Percentiles rank a stretch among this genome's conserved stretches.
phyloP scores from a whole-genome alignment of 1,140 invertebrate species.

The Neomicropteryx cornuta region DNA sequence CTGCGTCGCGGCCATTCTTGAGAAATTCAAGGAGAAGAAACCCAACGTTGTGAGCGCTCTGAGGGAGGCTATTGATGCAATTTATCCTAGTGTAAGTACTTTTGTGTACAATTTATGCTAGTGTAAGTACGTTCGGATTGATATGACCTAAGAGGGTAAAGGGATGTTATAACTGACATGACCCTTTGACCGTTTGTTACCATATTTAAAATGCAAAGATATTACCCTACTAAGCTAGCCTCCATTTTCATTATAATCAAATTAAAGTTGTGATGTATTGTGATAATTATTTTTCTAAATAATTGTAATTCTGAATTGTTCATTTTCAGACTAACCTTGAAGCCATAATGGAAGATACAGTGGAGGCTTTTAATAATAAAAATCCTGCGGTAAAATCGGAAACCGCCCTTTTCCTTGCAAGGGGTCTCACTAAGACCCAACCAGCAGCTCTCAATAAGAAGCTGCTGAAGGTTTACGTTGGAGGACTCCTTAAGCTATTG shows the following conservation, averaged over 20 bases:
- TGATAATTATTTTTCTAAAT: too few relatives aligned
- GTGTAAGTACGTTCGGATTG: too few relatives aligned
- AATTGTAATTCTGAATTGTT: slow-evolving; percentile 1
- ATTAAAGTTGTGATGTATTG: too few relatives aligned
- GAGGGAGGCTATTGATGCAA: slow-evolving; percentile 86
- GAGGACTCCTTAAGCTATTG: slow-evolving; percentile 72
- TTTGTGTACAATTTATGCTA: slow-evolving; percentile 2
- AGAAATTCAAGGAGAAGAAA: slow-evolving; percentile 99
- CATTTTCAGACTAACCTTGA: slow-evolving; percentile 69
- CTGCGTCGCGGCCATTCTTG: slow-evolving; percentile 70
- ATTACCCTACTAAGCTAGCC: too few relatives aligned
- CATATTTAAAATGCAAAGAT: too few relatives aligned
- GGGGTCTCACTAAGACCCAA: slow-evolving; percentile 71
- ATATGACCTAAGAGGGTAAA: too few relatives aligned
- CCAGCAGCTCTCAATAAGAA: slow-evolving; percentile 84
- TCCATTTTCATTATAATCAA: too few relatives aligned
- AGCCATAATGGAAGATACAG: slow-evolving; percentile 72
- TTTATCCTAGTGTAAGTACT: slow-evolving; percentile 63
- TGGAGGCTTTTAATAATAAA: slow-evolving; percentile 84
- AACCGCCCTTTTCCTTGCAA: slow-evolving; percentile 76
- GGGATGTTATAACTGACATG: slow-evolving; percentile 3
- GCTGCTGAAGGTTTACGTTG: slow-evolving; percentile 73
- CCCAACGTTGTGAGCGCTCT: slow-evolving; percentile 75
- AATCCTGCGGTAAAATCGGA: slow-evolving; percentile 92
- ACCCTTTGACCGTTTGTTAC: too few relatives aligned